Percentiles rank a stretch among this genome's conserved stretches.
These are phyloP conservation scores for Meriones psammophilus DNA, from an alignment of 2,797 vertebrate genomes.

Conservation along the genomic window DNA sequence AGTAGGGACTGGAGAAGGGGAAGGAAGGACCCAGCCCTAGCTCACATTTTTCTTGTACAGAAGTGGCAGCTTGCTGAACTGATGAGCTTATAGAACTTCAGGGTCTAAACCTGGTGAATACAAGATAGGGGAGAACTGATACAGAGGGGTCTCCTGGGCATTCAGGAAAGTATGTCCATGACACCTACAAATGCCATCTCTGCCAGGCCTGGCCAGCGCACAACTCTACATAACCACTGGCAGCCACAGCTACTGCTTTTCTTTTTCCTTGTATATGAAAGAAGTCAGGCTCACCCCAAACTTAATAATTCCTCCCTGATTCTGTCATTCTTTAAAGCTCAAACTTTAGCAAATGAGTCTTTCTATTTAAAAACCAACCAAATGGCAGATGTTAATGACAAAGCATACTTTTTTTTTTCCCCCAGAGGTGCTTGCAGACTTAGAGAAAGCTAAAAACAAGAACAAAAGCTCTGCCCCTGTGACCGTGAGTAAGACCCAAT, in stretches of 20 bases:
- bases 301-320: neutral
- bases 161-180: fast-evolving
- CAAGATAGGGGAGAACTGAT: neutral
- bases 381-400: neutral
- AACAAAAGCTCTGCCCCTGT: neutral
- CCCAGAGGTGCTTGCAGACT: neutral
- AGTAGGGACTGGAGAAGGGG: neutral
- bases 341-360: neutral
- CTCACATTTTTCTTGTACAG: neutral
- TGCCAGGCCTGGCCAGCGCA: neutral
- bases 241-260: neutral
- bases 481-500: neutral
- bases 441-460: neutral
- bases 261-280: neutral
- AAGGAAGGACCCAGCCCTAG: neutral
- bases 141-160: neutral
- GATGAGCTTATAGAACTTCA: neutral
- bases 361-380: neutral
- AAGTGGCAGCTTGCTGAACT: neutral
- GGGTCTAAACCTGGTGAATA: neutral
- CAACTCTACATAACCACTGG: neutral
- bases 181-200: neutral
- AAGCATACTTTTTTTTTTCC: neutral
- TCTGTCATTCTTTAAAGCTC: constrained; percentile 33
- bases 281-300: neutral